Conservation (phyloP, 2,888 invertebrate genomes). For the Tipula unca region DNA sequence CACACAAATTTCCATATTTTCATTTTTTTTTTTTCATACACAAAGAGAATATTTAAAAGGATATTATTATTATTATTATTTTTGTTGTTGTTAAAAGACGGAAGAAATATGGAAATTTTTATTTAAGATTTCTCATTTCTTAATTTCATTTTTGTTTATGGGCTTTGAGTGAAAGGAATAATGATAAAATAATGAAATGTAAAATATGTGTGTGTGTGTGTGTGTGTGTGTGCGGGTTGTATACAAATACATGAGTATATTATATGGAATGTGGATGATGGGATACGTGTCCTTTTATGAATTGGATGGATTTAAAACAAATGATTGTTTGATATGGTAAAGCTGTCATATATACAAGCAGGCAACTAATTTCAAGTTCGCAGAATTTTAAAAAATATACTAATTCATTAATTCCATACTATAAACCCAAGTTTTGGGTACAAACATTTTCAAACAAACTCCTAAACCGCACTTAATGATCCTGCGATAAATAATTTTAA, state of each 20-base stretch:
- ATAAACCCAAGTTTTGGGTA: too few species aligned
- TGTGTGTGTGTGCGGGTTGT: too few species aligned
- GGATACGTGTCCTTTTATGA: not conserved
- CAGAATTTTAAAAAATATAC: too few species aligned
- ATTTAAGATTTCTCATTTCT: not conserved
- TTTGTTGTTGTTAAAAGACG: not conserved
- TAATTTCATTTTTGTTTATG: slow-evolving; percentile 8
- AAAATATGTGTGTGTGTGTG: not conserved
- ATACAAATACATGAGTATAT: not conserved
- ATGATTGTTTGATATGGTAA: not conserved
- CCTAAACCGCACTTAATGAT: too few species aligned
- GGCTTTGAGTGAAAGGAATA: not conserved
- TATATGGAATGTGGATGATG: not conserved
- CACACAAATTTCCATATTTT: not conserved
- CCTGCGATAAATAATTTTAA: too few species aligned
- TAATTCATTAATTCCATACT: too few species aligned
- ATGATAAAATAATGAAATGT: not conserved
- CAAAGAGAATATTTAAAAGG: not conserved
- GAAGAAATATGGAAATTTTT: not conserved
- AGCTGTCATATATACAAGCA: not conserved
- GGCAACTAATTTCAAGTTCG: not conserved
- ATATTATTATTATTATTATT: too few species aligned
- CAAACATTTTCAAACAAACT: too few species aligned
- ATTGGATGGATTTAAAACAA: not conserved
- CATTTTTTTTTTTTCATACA: not conserved